These are phyloP conservation scores for Kryptolebias marmoratus DNA, from an alignment of 2,113 vertebrate species.

Conservation along the genomic window DNA sequence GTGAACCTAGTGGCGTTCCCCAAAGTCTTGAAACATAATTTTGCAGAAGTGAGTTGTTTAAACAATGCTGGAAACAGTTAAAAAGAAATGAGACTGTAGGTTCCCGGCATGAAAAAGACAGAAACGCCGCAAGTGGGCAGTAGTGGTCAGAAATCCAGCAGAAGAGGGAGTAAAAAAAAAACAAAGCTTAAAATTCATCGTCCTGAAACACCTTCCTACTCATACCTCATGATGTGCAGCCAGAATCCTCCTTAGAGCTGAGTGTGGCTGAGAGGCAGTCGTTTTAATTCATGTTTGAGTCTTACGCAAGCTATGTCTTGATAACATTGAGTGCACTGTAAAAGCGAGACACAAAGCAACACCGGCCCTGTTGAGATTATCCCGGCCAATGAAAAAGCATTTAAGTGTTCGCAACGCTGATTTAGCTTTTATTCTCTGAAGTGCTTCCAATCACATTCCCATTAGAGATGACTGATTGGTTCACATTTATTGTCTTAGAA, in stretches of 20 bases:
- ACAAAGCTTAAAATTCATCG: neutral
- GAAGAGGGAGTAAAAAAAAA: no score
- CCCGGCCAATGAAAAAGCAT: slow-evolving; percentile 35
- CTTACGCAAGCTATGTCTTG: slow-evolving; percentile 13
- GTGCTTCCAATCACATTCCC: slow-evolving; percentile 45
- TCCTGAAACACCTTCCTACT: slow-evolving; percentile 6
- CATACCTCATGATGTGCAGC: neutral
- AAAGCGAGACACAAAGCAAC: slow-evolving; percentile 41
- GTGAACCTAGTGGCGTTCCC: no score
- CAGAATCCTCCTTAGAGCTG: neutral
- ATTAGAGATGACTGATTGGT: slow-evolving; percentile 63
- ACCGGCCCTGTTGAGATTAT: slow-evolving; percentile 14
- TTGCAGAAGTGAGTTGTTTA: no score
- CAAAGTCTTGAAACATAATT: no score
- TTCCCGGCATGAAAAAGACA: neutral
- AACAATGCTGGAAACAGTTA: no score
- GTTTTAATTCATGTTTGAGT: slow-evolving; percentile 1
- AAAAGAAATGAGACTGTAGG: no score
- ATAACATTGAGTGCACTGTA: neutral
- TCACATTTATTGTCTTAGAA: slow-evolving; percentile 50
- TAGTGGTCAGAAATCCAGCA: neutral
- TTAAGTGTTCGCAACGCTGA: slow-evolving; percentile 21
- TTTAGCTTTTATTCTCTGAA: slow-evolving; percentile 45
- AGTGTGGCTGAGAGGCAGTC: slow-evolving; percentile 1
- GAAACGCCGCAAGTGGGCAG: no score